Conservation (phyloP, 2,888 invertebrate genomes). For the Andrena bucephala region DNA sequence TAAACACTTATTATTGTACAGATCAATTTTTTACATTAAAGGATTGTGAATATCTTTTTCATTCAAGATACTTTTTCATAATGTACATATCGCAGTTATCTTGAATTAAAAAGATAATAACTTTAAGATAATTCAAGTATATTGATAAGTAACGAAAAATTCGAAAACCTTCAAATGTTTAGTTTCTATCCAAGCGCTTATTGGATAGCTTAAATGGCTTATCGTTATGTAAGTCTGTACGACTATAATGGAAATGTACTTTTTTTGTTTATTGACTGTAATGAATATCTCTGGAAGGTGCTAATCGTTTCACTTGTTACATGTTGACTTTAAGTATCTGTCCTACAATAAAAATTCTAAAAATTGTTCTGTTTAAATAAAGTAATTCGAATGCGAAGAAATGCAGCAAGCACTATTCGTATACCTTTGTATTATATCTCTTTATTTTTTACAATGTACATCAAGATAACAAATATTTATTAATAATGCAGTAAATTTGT, state of each 20-base stretch:
- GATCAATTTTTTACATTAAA: constrained; percentile 45
- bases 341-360: constrained; percentile 47
- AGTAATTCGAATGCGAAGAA: constrained; percentile 36
- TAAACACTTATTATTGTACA: constrained; percentile 46
- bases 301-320: constrained; percentile 60
- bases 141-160: constrained; percentile 27
- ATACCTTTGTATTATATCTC: constrained; percentile 65
- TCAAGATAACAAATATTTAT: constrained; percentile 67
- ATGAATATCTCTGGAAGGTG: constrained; percentile 47
- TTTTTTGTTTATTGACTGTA: constrained; percentile 37
- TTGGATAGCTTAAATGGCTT: constrained; percentile 19
- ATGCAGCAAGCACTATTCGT: constrained; percentile 42
- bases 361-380: constrained; percentile 62
- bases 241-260: constrained; percentile 20
- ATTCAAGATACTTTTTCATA: constrained; percentile 66
- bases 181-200: constrained; percentile 38
- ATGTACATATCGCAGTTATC: constrained; percentile 58
- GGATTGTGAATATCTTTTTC: constrained; percentile 65
- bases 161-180: constrained; percentile 27
- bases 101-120: constrained; percentile 56
- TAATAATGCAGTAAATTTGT: constrained; percentile 59
- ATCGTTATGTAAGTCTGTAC: constrained; percentile 23
- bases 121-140: constrained; percentile 26
- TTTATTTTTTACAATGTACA: constrained; percentile 65
- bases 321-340: constrained; percentile 48